Evolutionary conservation across 2,888 invertebrate genomes (phyloP).

Genomic region (Altica lythri): DNA sequence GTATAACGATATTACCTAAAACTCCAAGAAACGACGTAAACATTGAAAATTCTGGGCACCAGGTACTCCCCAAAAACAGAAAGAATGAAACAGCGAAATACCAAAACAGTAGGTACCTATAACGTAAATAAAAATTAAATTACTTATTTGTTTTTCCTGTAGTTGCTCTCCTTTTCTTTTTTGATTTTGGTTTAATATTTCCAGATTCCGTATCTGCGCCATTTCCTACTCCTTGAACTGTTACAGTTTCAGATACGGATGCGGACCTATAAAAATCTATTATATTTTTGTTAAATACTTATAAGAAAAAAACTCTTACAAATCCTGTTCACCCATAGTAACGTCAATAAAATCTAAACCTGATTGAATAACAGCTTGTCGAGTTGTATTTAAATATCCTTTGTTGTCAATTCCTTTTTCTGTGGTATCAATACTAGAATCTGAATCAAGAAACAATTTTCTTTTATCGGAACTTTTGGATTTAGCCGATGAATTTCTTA

Average conservation of each 20-base stretch:
- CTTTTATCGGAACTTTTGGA: slow-evolving; percentile 50
- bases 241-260: slow-evolving; percentile 39
- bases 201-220: slow-evolving; percentile 47
- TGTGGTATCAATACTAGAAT: slow-evolving; percentile 53
- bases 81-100: too few relatives aligned
- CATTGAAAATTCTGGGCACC: too few relatives aligned
- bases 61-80: too few relatives aligned
- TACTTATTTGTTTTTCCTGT: slow-evolving; percentile 54
- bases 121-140: not conserved
- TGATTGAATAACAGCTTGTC: slow-evolving; percentile 19
- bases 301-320: slow-evolving; percentile 40
- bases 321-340: slow-evolving; percentile 47
- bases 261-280: slow-evolving; percentile 33
- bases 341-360: slow-evolving; percentile 50
- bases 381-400: not conserved
- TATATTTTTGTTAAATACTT: not conserved
- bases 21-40: too few relatives aligned
- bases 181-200: slow-evolving; percentile 46
- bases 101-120: too few relatives aligned
- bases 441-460: slow-evolving; percentile 48
- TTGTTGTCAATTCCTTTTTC: slow-evolving; percentile 28
- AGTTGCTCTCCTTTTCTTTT: slow-evolving; percentile 51
- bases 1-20: too few relatives aligned
- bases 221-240: slow-evolving; percentile 48
- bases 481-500: slow-evolving; percentile 50